Evolutionary conservation across 2,113 vertebrate genomes (phyloP), one percentile per base, ranked within the genome.

Genomic region (Larimichthys crocea): DNA sequence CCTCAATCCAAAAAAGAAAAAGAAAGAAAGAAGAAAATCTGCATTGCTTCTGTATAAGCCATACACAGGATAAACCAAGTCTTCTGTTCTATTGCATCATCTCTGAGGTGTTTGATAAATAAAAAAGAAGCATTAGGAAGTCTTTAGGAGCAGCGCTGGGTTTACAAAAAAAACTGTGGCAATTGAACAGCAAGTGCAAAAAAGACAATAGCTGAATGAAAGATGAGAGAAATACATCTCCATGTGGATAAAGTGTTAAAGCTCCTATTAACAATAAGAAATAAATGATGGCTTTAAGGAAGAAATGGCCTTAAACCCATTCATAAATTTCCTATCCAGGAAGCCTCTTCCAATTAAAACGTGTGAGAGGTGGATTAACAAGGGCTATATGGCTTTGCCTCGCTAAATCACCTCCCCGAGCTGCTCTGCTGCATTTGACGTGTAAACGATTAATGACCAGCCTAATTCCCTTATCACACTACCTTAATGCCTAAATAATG

Each of bases 261-360:
- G 88, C 84, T 88, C 86, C 86, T 88, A 92, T 91, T 91, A 94
- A 93, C 89, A 90, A 91, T 89, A 89, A 87, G 80, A 92, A 94
- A 90, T 92, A 92, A 93, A 93, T 91, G 90, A 94, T 91, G 91
- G 92, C 89, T 93, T 94, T 91, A 89, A 90, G 90, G 87, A 87
- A 92, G 90, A 94, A 94, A 93, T 92, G 80, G 92, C 85, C 92
- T 92, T 91, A 94, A 95, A 95, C 79, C 92, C 92, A 94, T 95
- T 95, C 93, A 94, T 92, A 94, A 94, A 92, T 94, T 91, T 92
- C 86, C 93, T 89, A 93, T 93, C 91, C 94, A 86, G 89, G 90
- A 94, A 94, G 91, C 89, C 87, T 91, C 94, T 94, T 95, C 93
- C 94, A 95, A 95, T 95, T 95, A 95, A 95, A 94, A 94, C 84